These are phyloP conservation scores for Rhadinocentrus ornatus DNA, from an alignment of 2,797 vertebrate species.

Conservation along the genomic window DNA sequence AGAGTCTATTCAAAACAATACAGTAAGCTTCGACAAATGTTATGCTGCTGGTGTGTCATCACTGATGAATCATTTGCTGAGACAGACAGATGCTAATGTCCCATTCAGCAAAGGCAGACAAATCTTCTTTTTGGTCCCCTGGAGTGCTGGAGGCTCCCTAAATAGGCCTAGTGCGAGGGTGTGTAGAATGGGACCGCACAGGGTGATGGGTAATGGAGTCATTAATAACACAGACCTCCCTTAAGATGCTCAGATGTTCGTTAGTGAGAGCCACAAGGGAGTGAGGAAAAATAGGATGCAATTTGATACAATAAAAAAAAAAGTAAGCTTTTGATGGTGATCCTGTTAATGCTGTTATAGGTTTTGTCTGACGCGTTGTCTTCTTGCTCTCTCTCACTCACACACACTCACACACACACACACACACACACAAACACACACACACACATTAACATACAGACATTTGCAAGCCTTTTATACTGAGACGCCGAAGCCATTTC, in stretches of 20 bases:
- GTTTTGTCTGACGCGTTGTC: slow-evolving; percentile 61
- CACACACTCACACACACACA: neutral
- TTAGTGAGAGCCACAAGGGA: slow-evolving; percentile 77
- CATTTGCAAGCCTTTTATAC: slow-evolving; percentile 11
- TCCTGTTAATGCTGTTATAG: slow-evolving; percentile 60
- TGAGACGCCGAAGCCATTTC: slow-evolving; percentile 63
- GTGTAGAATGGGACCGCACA: slow-evolving; percentile 82
- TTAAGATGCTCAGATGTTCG: slow-evolving; percentile 84
- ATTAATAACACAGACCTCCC: slow-evolving; percentile 86
- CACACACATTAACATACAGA: slow-evolving; percentile 5
- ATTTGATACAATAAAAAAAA: slow-evolving; percentile 70
- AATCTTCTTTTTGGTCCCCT: slow-evolving; percentile 70
- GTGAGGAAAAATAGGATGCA: slow-evolving; percentile 74
- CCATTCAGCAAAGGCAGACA: slow-evolving; percentile 72
- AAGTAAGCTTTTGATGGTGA: slow-evolving; percentile 70
- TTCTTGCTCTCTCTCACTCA: neutral
- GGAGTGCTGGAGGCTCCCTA: slow-evolving; percentile 79
- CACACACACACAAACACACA: no score
- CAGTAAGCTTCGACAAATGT: slow-evolving; percentile 61
- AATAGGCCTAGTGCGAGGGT: slow-evolving; percentile 79
- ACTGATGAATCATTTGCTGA: slow-evolving; percentile 72
- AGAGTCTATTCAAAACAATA: slow-evolving; percentile 54
- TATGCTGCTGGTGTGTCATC: slow-evolving; percentile 57
- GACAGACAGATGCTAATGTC: slow-evolving; percentile 81
- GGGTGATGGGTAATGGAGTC: slow-evolving; percentile 86